Conservation (phyloP, 2,888 invertebrate species). For the Leptopilina myrica region DNA sequence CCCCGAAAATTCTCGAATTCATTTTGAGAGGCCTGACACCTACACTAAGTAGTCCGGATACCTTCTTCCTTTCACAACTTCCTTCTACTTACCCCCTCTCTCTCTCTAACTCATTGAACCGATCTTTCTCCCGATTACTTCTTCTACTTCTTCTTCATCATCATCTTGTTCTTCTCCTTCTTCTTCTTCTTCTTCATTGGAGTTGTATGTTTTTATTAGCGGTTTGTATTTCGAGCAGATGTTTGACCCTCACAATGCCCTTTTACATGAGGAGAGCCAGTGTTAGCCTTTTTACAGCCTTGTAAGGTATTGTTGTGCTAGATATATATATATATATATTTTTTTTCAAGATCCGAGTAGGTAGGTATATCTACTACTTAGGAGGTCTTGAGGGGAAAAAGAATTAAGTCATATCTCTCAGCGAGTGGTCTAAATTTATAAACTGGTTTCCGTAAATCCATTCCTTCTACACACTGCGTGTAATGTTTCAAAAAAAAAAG, state of each 20-base stretch:
- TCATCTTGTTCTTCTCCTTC: not conserved
- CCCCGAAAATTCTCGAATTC: slow-evolving; percentile 16
- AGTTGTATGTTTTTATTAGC: slow-evolving; percentile 72
- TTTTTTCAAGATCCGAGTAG: slow-evolving; percentile 64
- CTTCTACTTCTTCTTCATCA: no score
- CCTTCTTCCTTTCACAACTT: slow-evolving; percentile 25
- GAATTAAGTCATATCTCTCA: slow-evolving; percentile 30
- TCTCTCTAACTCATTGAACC: not conserved
- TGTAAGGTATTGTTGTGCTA: slow-evolving; percentile 66
- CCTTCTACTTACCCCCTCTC: slow-evolving; percentile 22
- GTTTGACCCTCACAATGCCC: slow-evolving; percentile 68
- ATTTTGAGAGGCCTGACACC: slow-evolving; percentile 6
- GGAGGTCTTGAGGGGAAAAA: slow-evolving; percentile 30
- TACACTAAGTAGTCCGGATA: slow-evolving; percentile 31
- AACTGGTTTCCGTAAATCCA: slow-evolving; percentile 48
- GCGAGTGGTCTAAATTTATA: slow-evolving; percentile 4
- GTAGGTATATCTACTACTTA: slow-evolving; percentile 53
- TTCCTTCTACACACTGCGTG: not conserved
- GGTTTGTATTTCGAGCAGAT: slow-evolving; percentile 76
- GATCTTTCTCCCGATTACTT: slow-evolving; percentile 32
- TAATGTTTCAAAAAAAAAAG: not conserved
- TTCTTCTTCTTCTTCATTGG: not conserved
- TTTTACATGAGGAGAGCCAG: slow-evolving; percentile 54
- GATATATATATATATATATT: slow-evolving; percentile 43
- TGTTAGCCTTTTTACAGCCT: slow-evolving; percentile 68